Evolutionary conservation across 2,888 invertebrate genomes (phyloP).

Genomic region (Terebella lapidaria): DNA sequence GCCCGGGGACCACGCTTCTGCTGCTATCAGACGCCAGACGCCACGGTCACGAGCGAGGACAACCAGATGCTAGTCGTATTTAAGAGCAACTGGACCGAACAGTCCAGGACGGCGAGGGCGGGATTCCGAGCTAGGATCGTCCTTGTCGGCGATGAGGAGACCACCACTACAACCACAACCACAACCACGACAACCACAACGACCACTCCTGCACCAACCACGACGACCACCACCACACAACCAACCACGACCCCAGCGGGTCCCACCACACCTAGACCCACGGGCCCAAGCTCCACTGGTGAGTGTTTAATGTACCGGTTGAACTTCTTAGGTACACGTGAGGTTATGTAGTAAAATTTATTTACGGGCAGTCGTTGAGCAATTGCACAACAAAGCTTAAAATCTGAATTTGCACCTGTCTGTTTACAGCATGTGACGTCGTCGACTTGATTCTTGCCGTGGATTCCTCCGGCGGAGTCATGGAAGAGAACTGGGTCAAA

Average conservation of each 20-base stretch:
- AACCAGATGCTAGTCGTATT: slow-evolving; percentile 22
- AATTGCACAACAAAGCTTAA: no score
- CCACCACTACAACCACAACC: neutral
- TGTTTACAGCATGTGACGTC: neutral
- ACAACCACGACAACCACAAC: neutral
- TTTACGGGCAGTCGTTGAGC: no score
- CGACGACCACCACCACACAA: neutral
- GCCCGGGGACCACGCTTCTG: slow-evolving; percentile 15
- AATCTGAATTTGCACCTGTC: no score
- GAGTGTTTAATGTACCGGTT: neutral
- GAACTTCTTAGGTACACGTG: no score
- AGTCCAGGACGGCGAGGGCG: slow-evolving; percentile 4
- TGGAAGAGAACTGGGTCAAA: neutral
- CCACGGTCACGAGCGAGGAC: slow-evolving; percentile 8
- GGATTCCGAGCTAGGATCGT: slow-evolving; percentile 18
- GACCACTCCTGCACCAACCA: neutral
- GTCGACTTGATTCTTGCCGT: slow-evolving; percentile 2
- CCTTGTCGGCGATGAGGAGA: neutral
- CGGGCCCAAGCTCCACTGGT: neutral
- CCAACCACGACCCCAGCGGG: neutral
- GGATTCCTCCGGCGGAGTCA: slow-evolving; percentile 5
- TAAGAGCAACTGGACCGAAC: slow-evolving; percentile 13
- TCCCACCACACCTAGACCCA: neutral
- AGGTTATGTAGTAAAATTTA: no score
- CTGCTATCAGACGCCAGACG: slow-evolving; percentile 15